Evolutionary conservation across 2,113 vertebrate species (phyloP).

Genomic region (Thalassoma bifasciatum): DNA sequence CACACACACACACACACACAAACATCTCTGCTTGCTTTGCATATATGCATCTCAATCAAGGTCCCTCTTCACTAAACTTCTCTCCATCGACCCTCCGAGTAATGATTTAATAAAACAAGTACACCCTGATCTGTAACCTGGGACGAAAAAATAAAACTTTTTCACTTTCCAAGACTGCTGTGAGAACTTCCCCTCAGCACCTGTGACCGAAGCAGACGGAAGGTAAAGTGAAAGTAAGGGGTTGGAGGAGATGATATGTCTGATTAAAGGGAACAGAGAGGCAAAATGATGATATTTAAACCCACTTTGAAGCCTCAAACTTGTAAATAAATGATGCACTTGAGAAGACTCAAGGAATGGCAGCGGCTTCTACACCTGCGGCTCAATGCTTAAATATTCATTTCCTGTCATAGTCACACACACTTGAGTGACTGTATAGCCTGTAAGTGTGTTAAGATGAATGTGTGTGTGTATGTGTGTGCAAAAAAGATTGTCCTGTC

Average conservation of each 20-base stretch:
- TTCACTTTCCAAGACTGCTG: constrained; percentile 10
- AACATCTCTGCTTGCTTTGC: not conserved
- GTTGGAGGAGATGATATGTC: constrained; percentile 60
- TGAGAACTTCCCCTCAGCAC: constrained; percentile 32
- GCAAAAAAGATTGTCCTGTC: constrained; percentile 44
- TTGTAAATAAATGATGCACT: constrained; percentile 81
- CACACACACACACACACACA: constrained; percentile 6
- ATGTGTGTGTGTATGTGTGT: constrained; percentile 43
- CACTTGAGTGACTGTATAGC: constrained; percentile 41
- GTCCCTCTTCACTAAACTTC: constrained; percentile 3
- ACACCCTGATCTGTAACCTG: constrained; percentile 26
- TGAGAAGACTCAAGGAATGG: constrained; percentile 69
- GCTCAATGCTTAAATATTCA: constrained; percentile 78
- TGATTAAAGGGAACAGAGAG: constrained; percentile 75
- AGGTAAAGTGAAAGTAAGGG: constrained; percentile 30
- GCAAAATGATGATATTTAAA: constrained; percentile 79
- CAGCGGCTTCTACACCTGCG: constrained; percentile 74
- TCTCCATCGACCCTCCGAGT: not conserved
- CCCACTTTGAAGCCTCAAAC: constrained; percentile 78
- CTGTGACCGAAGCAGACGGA: constrained; percentile 48
- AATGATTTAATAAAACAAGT: constrained; percentile 36
- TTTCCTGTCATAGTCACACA: constrained; percentile 73
- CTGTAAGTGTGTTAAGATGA: constrained; percentile 38
- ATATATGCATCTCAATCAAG: constrained; percentile 24
- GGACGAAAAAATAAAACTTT: constrained; percentile 11